phyloP scores from a whole-genome alignment of 2,113 vertebrate species.

The Cyphomyrus plagiostoma region DNA sequence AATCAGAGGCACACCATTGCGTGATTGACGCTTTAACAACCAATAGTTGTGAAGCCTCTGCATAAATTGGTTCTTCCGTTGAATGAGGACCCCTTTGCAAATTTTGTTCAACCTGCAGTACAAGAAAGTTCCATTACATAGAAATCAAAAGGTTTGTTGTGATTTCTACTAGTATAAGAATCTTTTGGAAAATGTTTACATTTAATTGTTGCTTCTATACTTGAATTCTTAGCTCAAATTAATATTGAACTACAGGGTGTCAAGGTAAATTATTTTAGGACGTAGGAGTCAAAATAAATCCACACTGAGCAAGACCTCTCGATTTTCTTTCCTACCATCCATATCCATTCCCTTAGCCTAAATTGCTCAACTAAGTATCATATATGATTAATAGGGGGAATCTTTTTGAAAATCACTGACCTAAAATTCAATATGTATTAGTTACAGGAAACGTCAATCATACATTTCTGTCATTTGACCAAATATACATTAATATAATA shows the following conservation, averaged over 20 bases:
- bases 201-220: background rate
- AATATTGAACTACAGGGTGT: background rate
- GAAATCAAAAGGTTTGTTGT: background rate
- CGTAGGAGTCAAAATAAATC: background rate
- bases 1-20: constrained; percentile 88
- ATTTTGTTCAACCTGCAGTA: constrained; percentile 82
- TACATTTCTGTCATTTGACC: background rate
- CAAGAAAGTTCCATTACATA: background rate
- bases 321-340: background rate
- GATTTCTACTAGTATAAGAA: background rate
- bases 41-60: constrained; percentile 92
- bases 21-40: constrained; percentile 89
- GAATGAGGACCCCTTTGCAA: constrained; percentile 82
- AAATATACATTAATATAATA: background rate
- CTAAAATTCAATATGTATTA: background rate
- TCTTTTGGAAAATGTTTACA: background rate
- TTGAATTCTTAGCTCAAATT: background rate
- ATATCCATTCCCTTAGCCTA: background rate
- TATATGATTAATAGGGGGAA: background rate
- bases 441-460: background rate
- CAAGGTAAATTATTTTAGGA: background rate
- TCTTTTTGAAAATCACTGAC: background rate
- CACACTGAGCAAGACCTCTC: background rate
- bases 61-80: constrained; percentile 95
- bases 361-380: background rate